These are phyloP conservation scores for Bradypodion ventrale DNA, from an alignment of 2,797 vertebrate species.

Conservation along the genomic window DNA sequence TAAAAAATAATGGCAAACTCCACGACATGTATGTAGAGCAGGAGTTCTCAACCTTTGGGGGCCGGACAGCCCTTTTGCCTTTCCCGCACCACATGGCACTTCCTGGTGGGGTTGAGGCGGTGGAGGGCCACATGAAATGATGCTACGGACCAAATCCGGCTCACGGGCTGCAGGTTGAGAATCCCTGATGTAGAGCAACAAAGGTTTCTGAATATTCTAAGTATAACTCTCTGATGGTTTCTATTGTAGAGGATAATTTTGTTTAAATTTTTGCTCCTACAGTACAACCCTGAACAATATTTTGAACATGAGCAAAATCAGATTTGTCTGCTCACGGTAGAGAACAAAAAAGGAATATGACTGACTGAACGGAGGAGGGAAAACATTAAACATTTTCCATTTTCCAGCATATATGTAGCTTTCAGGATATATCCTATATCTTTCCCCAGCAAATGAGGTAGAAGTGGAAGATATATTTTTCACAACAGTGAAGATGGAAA, in stretches of 20 bases:
- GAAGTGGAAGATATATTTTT: background rate
- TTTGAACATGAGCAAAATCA: background rate
- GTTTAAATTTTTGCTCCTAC: background rate
- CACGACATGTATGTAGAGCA: background rate
- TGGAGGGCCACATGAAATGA: no score
- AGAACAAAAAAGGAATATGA: background rate
- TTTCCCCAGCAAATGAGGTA: background rate
- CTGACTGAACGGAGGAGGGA: background rate
- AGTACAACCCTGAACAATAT: background rate
- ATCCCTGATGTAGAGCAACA: background rate
- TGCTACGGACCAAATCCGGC: no score
- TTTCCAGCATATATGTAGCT: background rate
- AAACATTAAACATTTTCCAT: background rate
- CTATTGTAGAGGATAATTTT: background rate
- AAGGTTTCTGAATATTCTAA: background rate
- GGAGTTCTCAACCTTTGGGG: no score
- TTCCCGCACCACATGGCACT: no score
- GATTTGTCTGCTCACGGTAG: background rate
- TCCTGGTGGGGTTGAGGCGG: no score
- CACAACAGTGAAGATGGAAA: background rate
- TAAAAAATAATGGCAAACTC: background rate
- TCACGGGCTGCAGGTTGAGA: no score
- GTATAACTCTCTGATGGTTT: background rate
- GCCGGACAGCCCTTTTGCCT: no score
- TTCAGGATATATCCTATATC: background rate